A percentile compares a stretch with the other conserved stretches of the same genome.
Conservation (phyloP, 1,140 invertebrate species). For the Drosophila pachea region DNA sequence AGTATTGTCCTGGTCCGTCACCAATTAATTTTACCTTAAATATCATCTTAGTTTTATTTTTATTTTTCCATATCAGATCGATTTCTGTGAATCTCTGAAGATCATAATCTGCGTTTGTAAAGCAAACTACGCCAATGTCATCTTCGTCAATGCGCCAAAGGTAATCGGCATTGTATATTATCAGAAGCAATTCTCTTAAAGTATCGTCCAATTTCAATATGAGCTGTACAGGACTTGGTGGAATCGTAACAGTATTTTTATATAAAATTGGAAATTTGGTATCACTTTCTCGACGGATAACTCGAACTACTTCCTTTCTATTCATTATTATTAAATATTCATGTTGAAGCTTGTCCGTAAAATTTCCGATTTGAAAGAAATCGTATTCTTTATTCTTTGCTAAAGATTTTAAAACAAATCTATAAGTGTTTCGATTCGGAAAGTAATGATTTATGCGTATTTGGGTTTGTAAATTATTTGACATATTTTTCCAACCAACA, state of each 20-base stretch:
- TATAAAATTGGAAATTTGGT: conserved; percentile 17
- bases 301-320: conserved; percentile 18
- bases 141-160: conserved; percentile 54
- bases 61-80: conserved; percentile 61
- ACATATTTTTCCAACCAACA: conserved; percentile 21
- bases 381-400: conserved; percentile 2
- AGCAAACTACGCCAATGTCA: conserved; percentile 67
- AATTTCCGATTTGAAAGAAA: conserved; percentile 31
- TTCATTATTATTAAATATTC: conserved; percentile 37
- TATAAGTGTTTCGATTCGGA: conserved; percentile 36
- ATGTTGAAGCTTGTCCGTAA: conserved; percentile 6
- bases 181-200: conserved; percentile 47
- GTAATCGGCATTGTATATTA: conserved; percentile 62
- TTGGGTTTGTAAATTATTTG: background rate
- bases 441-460: conserved; percentile 40
- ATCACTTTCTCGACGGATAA: background rate
- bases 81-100: conserved; percentile 49
- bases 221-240: conserved; percentile 45
- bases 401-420: conserved; percentile 12
- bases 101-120: conserved; percentile 66
- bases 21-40: conserved; percentile 64
- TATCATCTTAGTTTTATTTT: conserved; percentile 48
- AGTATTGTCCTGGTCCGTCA: conserved; percentile 78
- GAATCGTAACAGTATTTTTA: conserved; percentile 6
- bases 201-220: conserved; percentile 48